Evolutionary conservation across 2,113 vertebrate genomes (phyloP), one percentile per base, ranked within the genome.

Genomic region (Penelope pileata): DNA sequence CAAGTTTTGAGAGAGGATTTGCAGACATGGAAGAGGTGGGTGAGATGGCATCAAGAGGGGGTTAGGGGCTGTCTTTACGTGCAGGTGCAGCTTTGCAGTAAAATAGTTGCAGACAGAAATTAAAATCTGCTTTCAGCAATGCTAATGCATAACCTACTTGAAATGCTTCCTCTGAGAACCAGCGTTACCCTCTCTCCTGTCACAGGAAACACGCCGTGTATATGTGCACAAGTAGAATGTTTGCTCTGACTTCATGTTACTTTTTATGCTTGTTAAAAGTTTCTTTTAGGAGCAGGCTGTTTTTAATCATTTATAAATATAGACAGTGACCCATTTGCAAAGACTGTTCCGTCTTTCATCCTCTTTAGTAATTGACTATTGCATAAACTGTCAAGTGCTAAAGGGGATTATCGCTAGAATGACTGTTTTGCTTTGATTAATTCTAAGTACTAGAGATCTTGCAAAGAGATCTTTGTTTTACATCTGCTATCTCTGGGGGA

Each of bases 311-410:
- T 56, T 95, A 81, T 78, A 97, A 96, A 97, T 95, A 97, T 94
- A 96, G 90, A 77, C 96, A 72, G 83, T 96, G 97, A 96, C 97
- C 96, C 97, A 97, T 97, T 97, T 97, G 93, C 80, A 91, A 97
- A 97, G 96, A 93, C 87, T 85, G 94, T 75, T 94, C 89, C 88
- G 83, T 94, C 95, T 96, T 97, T 97, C 96, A 97, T 97, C 96
- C 96, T 97, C 96, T 97, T 97, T 96, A 95, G 95, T 97, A 97
- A 96, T 96, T 97, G 95, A 95, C 96, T 95, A 88, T 97, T 97
- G 97, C 97, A 97, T 96, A 96, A 97, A 96, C 96, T 97, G 93
- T 97, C 96, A 96, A 95, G 93, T 74, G 85, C 85, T 96, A 94
- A 96, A 96, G 91, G 95, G 95, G 95, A 96, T 96, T 97, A 97